Evolutionary conservation across 2,113 vertebrate species (phyloP).

Genomic region (Hoplias malabaricus): DNA sequence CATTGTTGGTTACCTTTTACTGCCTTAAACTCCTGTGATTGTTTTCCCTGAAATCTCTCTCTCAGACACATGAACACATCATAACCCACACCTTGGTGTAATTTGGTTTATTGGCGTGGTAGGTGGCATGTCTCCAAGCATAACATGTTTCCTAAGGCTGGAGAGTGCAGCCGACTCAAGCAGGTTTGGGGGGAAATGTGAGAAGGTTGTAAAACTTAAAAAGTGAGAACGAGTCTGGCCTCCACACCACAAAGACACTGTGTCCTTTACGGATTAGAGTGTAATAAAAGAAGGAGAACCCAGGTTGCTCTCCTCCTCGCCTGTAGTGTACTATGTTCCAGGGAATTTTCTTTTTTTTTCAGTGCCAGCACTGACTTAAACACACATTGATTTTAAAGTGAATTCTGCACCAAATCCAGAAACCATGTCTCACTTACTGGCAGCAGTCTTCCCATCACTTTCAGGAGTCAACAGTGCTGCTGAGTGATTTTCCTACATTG

Average conservation of each 20-base stretch:
- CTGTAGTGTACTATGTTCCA: constrained; percentile 29
- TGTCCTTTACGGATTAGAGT: constrained; percentile 48
- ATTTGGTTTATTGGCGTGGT: constrained; percentile 54
- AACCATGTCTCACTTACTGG: not conserved
- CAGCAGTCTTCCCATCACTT: not conserved
- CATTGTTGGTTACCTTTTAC: not conserved
- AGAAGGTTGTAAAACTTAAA: constrained; percentile 51
- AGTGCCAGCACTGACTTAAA: not conserved
- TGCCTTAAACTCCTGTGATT: not conserved
- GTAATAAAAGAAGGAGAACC: constrained; percentile 28
- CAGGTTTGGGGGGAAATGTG: constrained; percentile 42
- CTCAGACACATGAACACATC: not conserved
- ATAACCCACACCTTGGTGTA: constrained; percentile 30
- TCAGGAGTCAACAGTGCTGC: not conserved
- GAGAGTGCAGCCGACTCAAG: constrained; percentile 29
- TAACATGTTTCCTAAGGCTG: constrained; percentile 49
- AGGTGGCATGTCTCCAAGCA: constrained; percentile 54
- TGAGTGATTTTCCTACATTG: not conserved
- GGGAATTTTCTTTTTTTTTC: constrained; percentile 12
- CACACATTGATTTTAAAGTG: not conserved
- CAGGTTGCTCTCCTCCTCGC: not conserved
- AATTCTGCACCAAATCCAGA: not conserved
- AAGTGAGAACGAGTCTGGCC: constrained; percentile 48
- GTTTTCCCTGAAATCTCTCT: not conserved
- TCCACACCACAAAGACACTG: constrained; percentile 45